A percentile compares a stretch with the other conserved stretches of the same genome.
These are phyloP conservation scores for Pectinophora gossypiella DNA, from an alignment of 1,140 invertebrate species.

Conservation along the genomic window DNA sequence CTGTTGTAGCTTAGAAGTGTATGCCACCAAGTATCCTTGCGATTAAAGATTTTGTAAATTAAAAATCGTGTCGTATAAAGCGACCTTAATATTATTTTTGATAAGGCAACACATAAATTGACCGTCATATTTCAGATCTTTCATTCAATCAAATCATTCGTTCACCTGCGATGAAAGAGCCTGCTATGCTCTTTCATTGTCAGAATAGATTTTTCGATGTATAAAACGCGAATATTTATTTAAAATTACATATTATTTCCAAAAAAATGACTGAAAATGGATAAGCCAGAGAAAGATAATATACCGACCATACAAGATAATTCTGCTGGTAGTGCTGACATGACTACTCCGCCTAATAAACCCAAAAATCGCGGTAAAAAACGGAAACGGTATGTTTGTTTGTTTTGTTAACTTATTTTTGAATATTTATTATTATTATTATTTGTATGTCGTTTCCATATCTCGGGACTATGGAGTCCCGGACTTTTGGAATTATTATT, in stretches of 20 bases:
- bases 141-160: background rate
- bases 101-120: background rate
- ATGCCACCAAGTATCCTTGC: no score
- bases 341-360: conserved; percentile 4
- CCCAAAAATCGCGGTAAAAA: conserved; percentile 21
- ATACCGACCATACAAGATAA: conserved; percentile 5
- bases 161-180: background rate
- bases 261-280: background rate
- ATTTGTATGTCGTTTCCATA: background rate
- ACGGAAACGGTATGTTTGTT: conserved; percentile 33
- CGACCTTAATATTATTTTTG: background rate
- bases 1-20: no score
- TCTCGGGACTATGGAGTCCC: background rate
- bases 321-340: background rate
- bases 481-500: background rate
- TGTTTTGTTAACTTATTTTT: conserved; percentile 1
- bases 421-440: background rate
- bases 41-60: no score
- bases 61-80: background rate
- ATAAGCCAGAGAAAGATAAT: background rate
- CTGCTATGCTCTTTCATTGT: background rate
- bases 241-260: background rate
- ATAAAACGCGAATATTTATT: background rate
- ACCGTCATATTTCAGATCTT: background rate
- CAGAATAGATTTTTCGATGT: background rate